Base-by-base conservation (phyloP, 2,797 vertebrate species). In the Spinibarbus caldwelli region DNA sequence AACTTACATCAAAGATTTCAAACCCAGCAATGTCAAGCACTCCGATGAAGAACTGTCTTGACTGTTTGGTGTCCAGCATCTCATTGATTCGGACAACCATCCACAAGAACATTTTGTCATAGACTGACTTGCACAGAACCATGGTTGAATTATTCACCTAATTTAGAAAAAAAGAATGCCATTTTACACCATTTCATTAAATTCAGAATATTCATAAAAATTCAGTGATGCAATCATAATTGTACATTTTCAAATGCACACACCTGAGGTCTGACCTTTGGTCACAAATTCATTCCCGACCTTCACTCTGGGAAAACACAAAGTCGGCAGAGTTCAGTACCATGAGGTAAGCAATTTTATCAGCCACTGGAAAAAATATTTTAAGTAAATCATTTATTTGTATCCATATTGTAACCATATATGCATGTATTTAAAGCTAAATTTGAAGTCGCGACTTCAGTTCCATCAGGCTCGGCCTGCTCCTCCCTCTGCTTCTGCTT, bases 401-500 rank as follows among this genome's bases (percentile, higher is more conserved):
- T 62, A 1, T 21, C n/a, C 36, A 59, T 4, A 52, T 11, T 54
- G 9, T 15, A 68, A n/a, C 31, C 9, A 59, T 29, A 36, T 52
- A n/a, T 38, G 2, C 8, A 54, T 72, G 68, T 34, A 64, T 10
- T 38, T 5, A 31, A 4, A 45, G 9, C 17, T 64, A 5, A 19
- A 41, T 5, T 72, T 70, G 12, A 80, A 80, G 29, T 38, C 34
- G n/a, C 38, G 62, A 96, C 96, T 95, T 97, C 96, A 4, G 93
- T 97, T 94, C 97, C 96, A 0, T 97, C 97, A 0, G 96, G 96
- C 90, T 97, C 96, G 3, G 96, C 96, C 90, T 97, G 96, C 84
- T 97, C 96, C 86, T 97, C 96, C 10, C 96, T 93, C 78, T 95
- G 96, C 84, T 97, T 97, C 90, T 97, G 96, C 92, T 97, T 97